Evolutionary conservation across 1,140 invertebrate genomes (phyloP), one percentile per base, ranked within the genome.

Genomic region (Bombus waltoni): DNA sequence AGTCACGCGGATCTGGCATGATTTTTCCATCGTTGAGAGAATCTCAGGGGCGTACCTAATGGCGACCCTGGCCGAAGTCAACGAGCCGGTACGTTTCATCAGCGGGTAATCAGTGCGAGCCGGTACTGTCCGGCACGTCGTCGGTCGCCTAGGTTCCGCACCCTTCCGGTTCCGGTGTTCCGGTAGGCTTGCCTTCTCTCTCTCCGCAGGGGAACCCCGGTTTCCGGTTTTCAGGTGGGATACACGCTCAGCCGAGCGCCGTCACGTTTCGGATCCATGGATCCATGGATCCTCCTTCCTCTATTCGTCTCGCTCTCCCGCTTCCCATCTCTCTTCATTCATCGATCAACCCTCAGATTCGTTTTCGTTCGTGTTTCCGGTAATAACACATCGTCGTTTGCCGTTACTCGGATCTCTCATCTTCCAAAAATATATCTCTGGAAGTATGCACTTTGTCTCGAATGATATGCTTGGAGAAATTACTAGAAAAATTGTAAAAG

Each of bases 161-260:
- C 94, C 94, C 94, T 94, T 95, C 94, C 94, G 94, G 94, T 95
- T 95, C 94, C 94, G 94, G 94, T 94, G 94, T 95, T 94, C 94
- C 94, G 94, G 94, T 95, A 95, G 94, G 93, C 93, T 95, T 94
- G 93, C 91, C 92, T 89, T 90, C 91, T 88, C 88, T 72, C 78
- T 83, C 76, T 68, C 71, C 47, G 68, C 80, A 53, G 90, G 92
- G 92, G 87, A 91, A 86, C 90, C 74, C 88, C 75, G 89, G 88
- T 88, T 94, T 94, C 94, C 94, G 93, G 89, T 90, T 92, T 94
- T 94, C 91, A 93, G 93, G 92, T 94, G 94, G 94, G 94, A 95
- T 94, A 94, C 93, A 94, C 94, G 94, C 94, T 94, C 93, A 94
- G 90, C 93, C 93, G 93, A 94, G 93, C 93, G 91, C 89, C 88